phyloP scores from a whole-genome alignment of 35 echinoderm and acorn worm species.

The Ptychodera flava region DNA sequence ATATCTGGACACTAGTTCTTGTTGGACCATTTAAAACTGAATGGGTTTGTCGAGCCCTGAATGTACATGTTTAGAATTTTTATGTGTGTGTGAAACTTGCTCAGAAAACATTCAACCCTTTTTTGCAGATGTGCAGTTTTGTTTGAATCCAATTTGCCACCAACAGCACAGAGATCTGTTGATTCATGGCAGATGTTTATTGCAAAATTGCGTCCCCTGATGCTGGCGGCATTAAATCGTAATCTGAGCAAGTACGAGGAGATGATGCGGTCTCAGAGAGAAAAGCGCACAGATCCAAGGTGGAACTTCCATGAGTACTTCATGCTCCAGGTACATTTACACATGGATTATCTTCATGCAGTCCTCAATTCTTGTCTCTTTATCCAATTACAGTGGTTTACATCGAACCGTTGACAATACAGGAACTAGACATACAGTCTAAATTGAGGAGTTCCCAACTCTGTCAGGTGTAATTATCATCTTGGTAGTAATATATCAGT shows the following conservation, averaged over 20 bases:
- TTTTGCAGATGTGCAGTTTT: conserved; percentile 83
- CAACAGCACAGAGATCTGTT: conserved; percentile 61
- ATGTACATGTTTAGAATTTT: too few relatives aligned
- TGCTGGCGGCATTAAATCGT: conserved; percentile 73
- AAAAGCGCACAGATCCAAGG: conserved; percentile 57
- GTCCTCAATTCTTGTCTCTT: not conserved
- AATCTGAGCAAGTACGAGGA: conserved; percentile 78
- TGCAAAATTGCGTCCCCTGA: conserved; percentile 52
- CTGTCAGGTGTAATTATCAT: too few relatives aligned
- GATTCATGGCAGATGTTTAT: conserved; percentile 82
- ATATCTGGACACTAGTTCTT: too few relatives aligned
- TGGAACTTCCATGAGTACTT: conserved; percentile 96
- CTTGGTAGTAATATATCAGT: too few relatives aligned
- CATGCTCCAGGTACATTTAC: conserved; percentile 69
- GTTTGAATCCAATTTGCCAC: conserved; percentile 82
- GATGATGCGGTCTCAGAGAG: conserved; percentile 67
- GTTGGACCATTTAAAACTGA: too few relatives aligned
- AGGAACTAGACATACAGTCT: too few relatives aligned
- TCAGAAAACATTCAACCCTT: too few relatives aligned
- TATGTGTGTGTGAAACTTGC: too few relatives aligned
- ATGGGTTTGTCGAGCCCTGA: too few relatives aligned
- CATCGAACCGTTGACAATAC: too few relatives aligned
- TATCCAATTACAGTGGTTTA: not conserved
- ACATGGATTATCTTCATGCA: not conserved
- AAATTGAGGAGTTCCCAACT: too few relatives aligned